Evolutionary conservation across 2,888 invertebrate species (phyloP).

Genomic region (Folsomia manolachei): DNA sequence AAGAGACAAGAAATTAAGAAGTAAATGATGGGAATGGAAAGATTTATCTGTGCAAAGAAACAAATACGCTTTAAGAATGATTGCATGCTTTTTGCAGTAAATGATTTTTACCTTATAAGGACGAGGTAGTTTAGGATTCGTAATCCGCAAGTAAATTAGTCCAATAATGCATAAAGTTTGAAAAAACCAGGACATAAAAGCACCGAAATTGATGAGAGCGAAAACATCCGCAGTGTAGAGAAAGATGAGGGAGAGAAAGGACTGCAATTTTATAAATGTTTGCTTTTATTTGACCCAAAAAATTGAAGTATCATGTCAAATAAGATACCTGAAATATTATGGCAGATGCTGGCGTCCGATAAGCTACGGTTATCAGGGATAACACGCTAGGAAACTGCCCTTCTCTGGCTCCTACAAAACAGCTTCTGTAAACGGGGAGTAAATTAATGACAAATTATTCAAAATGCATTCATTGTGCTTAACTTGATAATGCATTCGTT

Average conservation of each 20-base stretch:
- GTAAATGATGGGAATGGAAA: slow-evolving; percentile 73
- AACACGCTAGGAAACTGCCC: slow-evolving; percentile 80
- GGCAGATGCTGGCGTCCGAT: slow-evolving; percentile 75
- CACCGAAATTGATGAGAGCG: slow-evolving; percentile 83
- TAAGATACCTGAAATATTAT: slow-evolving; percentile 73
- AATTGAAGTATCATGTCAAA: not conserved
- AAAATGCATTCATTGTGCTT: no score
- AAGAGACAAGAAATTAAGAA: slow-evolving; percentile 72
- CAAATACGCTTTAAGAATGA: no score
- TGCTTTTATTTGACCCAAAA: no score
- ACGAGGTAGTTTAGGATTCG: slow-evolving; percentile 70
- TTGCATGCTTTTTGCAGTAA: not conserved
- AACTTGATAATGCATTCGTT: not conserved
- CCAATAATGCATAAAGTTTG: slow-evolving; percentile 82
- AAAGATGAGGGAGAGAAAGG: slow-evolving; percentile 78
- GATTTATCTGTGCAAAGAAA: slow-evolving; percentile 67
- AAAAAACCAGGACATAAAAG: slow-evolving; percentile 88
- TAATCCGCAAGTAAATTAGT: slow-evolving; percentile 77
- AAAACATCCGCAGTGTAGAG: slow-evolving; percentile 78
- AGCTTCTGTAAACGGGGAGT: no score
- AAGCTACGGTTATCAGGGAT: slow-evolving; percentile 72
- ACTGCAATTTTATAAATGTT: no score
- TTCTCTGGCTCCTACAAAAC: slow-evolving; percentile 62
- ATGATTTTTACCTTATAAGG: slow-evolving; percentile 79
- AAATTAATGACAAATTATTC: no score